Evolutionary conservation across 1,140 invertebrate genomes (phyloP), one percentile per base, ranked within the genome.

Genomic region (Drosophila punjabiensis): DNA sequence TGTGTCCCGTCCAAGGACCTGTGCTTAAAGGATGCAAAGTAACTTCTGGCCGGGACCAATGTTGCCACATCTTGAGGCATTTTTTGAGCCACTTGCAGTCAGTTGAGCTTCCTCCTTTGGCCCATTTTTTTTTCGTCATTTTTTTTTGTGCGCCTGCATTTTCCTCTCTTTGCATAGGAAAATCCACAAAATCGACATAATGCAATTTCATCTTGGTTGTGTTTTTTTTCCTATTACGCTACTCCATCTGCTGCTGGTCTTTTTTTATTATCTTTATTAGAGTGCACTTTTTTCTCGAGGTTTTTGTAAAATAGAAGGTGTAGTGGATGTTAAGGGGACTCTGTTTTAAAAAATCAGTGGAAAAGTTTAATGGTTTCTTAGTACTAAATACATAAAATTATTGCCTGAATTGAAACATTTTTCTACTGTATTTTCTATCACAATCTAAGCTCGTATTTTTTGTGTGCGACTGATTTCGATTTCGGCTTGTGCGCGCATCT

Each of bases 181-280:
- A 88, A 87, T 82, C 73, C 77, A 83, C 85, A 89, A 84, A 88
- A 88, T 89, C 85, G 85, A 85, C 85, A 85, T 89, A 89, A 89
- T 89, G 86, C 82, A 90, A 85, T 89, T 89, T 90, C 59, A 79
- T 80, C 86, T 70, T 73, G 59, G 60, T 59, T 69, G 60, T 64
- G 67, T 64, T 66, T 66, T 71, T 64, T 77, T 41, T 37, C 48
- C 20, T 48, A 65, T 60, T 64, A 48, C 32, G 18, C 55, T 56
- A n/a, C 41, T 39, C 41, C 35, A 61, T 77, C 58, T 47, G 63
- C 76, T 52, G 11, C 45, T 47, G 65, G 28, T 39, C 76, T 70
- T 55, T 76, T 79, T 74, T 59, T 74, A 53, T 74, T 48, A 74
- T 62, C 55, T 41, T 52, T 75, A 75, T 62, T 62, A 50, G 71